phyloP scores from a whole-genome alignment of 35 echinoderm and acorn worm species.

The Anneissia japonica region DNA sequence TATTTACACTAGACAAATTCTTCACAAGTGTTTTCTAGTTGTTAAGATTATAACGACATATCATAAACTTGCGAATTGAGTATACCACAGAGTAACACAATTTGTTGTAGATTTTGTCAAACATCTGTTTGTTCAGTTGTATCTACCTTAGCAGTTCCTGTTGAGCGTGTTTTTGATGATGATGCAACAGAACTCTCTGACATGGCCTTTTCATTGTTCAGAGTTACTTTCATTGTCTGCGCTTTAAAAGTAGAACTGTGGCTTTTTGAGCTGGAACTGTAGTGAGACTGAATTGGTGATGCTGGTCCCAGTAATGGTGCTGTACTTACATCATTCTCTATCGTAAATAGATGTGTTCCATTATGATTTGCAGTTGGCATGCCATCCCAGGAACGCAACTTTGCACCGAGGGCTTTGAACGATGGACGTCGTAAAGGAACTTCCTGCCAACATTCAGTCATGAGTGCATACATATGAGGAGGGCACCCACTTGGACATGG shows the following conservation, averaged over 20 bases:
- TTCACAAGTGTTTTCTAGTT: background rate
- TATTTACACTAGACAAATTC: background rate
- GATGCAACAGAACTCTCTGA: conserved; percentile 47
- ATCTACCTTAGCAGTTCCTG: conserved; percentile 36
- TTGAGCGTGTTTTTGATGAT: conserved; percentile 35
- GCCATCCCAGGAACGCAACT: conserved; percentile 68
- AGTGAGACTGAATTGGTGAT: conserved; percentile 49
- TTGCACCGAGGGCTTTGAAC: conserved; percentile 62
- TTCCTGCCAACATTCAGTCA: conserved; percentile 95
- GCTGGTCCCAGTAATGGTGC: conserved; percentile 58
- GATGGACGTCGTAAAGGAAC: conserved; percentile 57
- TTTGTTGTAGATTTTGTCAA: background rate
- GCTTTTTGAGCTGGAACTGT: conserved; percentile 57
- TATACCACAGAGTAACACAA: background rate
- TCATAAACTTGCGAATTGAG: background rate
- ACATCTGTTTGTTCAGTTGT: conserved; percentile 47
- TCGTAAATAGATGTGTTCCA: conserved; percentile 61
- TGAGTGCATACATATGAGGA: conserved; percentile 84
- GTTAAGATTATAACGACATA: background rate
- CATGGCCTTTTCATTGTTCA: conserved; percentile 41
- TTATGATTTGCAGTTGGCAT: conserved; percentile 63
- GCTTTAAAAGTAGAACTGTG: conserved; percentile 16
- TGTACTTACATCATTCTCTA: conserved; percentile 44
- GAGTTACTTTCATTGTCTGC: conserved; percentile 3
- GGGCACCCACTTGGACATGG: conserved; percentile 85